Evolutionary conservation across 2,888 invertebrate genomes (phyloP).

Genomic region (Nemotelus pantherinus): DNA sequence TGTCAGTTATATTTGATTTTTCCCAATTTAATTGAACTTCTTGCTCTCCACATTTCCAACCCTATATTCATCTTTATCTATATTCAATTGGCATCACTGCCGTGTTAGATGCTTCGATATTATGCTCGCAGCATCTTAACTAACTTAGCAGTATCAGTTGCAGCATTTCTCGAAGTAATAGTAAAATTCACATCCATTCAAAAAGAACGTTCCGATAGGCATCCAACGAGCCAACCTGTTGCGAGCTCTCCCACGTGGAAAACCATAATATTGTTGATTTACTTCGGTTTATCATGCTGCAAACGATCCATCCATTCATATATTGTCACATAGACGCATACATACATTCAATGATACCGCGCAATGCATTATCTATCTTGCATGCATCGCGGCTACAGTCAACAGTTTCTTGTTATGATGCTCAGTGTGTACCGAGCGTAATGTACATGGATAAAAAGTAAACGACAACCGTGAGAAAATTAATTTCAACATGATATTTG

Average conservation of each 20-base stretch:
- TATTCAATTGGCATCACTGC: constrained; percentile 1
- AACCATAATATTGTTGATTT: constrained; percentile 21
- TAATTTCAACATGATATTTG: constrained; percentile 9
- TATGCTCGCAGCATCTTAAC: constrained; percentile 17
- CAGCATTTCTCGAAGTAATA: background rate
- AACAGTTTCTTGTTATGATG: constrained; percentile 11
- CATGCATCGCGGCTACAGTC: background rate
- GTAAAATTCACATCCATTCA: constrained; percentile 13
- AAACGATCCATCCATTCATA: too few relatives aligned
- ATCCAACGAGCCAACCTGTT: background rate
- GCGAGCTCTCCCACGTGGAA: constrained; percentile 19
- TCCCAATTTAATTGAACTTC: too few relatives aligned
- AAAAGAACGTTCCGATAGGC: constrained; percentile 14
- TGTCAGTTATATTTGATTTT: too few relatives aligned
- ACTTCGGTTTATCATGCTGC: background rate
- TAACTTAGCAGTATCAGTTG: constrained; percentile 33
- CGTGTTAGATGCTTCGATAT: background rate
- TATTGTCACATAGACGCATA: background rate
- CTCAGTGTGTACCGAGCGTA: background rate
- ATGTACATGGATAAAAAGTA: constrained; percentile 8
- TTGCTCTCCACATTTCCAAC: too few relatives aligned
- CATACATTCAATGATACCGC: background rate
- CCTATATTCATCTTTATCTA: too few relatives aligned
- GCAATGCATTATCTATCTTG: too few relatives aligned
- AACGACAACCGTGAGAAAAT: constrained; percentile 36